These are phyloP conservation scores for Sterna hirundo DNA, from an alignment of 2,113 vertebrate genomes.

Conservation along the genomic window DNA sequence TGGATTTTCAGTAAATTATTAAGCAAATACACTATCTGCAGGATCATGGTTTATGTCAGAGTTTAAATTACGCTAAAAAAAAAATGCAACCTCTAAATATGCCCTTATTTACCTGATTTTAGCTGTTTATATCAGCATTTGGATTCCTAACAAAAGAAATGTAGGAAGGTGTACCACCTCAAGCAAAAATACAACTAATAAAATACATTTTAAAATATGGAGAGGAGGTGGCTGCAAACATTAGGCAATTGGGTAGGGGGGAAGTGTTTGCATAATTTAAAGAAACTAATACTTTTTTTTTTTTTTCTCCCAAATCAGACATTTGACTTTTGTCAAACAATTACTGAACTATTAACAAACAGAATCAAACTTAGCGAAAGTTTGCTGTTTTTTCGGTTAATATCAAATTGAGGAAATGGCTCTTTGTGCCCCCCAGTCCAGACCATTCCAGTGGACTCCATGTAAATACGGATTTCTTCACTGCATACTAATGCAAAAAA, in stretches of 20 bases:
- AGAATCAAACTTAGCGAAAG: neutral
- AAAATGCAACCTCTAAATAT: neutral
- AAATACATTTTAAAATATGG: neutral
- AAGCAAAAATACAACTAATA: neutral
- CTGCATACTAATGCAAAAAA: constrained; percentile 49
- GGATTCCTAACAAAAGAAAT: constrained; percentile 7
- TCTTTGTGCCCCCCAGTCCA: neutral
- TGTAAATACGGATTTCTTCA: constrained; percentile 41
- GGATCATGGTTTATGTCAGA: neutral
- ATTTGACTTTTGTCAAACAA: neutral
- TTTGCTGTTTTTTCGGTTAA: constrained; percentile 14
- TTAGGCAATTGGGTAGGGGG: neutral
- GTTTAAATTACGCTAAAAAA: constrained; percentile 1
- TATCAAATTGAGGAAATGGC: neutral
- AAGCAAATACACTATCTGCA: neutral
- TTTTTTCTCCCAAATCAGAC: neutral
- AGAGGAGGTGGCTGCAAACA: neutral
- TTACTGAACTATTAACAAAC: neutral
- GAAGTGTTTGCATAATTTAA: neutral
- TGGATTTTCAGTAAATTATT: neutral
- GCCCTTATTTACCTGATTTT: constrained; percentile 21
- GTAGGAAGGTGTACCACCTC: neutral
- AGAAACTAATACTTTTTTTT: neutral
- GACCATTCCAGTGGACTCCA: neutral
- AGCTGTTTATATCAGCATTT: neutral